A percentile compares a stretch with the other conserved stretches of the same genome.
Evolutionary conservation across 35 echinoderm and acorn worm species (phyloP).

Genomic region (Ptychodera flava): DNA sequence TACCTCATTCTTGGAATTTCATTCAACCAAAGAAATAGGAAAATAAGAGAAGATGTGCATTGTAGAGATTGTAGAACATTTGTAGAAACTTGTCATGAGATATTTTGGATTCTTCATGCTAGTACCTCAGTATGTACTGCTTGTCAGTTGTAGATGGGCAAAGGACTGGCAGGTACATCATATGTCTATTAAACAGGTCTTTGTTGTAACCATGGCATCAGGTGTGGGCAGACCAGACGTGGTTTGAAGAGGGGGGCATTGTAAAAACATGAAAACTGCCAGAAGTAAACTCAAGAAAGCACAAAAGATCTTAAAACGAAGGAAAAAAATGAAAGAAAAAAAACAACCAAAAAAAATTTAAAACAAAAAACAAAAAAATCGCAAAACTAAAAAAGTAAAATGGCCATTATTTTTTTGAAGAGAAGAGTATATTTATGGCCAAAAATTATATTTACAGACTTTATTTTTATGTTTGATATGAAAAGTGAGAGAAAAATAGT

Average conservation of each 20-base stretch:
- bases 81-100: neutral
- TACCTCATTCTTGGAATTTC: conserved; percentile 1
- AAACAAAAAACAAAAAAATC: neutral
- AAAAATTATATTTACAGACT: neutral
- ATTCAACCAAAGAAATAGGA: neutral
- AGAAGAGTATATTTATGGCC: conserved; percentile 1
- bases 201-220: neutral
- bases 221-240: neutral
- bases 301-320: neutral
- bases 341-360: neutral
- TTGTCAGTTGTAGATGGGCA: neutral
- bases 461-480: neutral
- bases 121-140: neutral
- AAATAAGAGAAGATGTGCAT: neutral
- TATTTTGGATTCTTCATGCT: neutral
- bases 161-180: neutral
- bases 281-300: neutral
- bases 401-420: conserved; percentile 1
- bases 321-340: neutral
- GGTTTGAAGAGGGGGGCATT: neutral
- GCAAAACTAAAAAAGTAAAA: neutral
- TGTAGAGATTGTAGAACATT: neutral
- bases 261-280: neutral
- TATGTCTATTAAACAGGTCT: neutral
- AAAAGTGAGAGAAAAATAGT: neutral